Evolutionary conservation across 2,888 invertebrate genomes (phyloP).

Genomic region (Cataglyphis rosenhaueri): DNA sequence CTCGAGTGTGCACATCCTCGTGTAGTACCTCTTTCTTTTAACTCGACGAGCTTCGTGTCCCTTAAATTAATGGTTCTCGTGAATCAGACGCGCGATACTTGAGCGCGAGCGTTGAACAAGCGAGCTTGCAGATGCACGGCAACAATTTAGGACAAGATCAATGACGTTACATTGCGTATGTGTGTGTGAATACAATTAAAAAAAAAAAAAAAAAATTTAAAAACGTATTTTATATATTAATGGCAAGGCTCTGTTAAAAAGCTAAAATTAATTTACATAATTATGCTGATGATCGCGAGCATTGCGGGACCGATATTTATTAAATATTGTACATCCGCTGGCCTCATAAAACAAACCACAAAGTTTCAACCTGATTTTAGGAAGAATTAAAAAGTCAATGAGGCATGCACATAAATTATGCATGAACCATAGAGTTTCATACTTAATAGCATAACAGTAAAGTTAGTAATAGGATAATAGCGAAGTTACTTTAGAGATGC

Average conservation of each 20-base stretch:
- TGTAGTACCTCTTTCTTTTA: slow-evolving; percentile 54
- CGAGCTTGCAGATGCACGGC: background rate
- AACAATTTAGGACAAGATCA: background rate
- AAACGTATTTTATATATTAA: background rate
- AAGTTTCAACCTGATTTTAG: slow-evolving; percentile 42
- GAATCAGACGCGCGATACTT: slow-evolving; percentile 67
- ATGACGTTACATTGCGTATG: background rate
- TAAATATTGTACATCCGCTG: slow-evolving; percentile 13
- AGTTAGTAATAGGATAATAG: slow-evolving; percentile 57
- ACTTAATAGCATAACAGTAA: slow-evolving; percentile 53
- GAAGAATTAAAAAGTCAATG: slow-evolving; percentile 51
- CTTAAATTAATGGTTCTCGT: slow-evolving; percentile 72
- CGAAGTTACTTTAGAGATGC: slow-evolving; percentile 47
- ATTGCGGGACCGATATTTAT: slow-evolving; percentile 19
- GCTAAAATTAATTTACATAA: background rate
- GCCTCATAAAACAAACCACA: slow-evolving; percentile 22
- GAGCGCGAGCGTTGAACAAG: background rate
- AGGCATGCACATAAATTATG: slow-evolving; percentile 52
- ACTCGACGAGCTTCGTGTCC: slow-evolving; percentile 58
- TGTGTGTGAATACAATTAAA: background rate
- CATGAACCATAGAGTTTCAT: slow-evolving; percentile 48
- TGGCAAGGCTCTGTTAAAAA: background rate
- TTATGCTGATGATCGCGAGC: background rate
- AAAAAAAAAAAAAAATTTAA: background rate
- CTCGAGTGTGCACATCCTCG: slow-evolving; percentile 70